Evolutionary conservation across 2,797 vertebrate genomes (phyloP).

Genomic region (Rhodeus uyekii): DNA sequence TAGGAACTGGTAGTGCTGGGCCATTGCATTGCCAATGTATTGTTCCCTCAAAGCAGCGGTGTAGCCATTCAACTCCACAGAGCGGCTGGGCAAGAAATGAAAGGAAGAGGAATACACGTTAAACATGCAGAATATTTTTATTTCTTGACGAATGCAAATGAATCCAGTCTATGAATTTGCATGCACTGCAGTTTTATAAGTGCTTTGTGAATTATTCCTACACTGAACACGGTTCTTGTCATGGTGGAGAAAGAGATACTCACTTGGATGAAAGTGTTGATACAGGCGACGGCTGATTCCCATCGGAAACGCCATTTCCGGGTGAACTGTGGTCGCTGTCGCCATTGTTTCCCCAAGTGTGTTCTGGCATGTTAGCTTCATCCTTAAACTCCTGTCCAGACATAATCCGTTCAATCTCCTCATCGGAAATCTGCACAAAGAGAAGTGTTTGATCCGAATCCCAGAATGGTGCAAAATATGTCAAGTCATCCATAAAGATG

Average conservation of each 20-base stretch:
- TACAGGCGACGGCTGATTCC: constrained; percentile 96
- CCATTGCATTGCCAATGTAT: constrained; percentile 90
- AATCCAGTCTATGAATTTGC: background rate
- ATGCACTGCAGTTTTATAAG: background rate
- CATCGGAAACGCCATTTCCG: constrained; percentile 93
- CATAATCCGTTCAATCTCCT: constrained; percentile 99
- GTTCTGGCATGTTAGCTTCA: constrained; percentile 84
- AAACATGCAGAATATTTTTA: background rate
- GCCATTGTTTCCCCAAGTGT: constrained; percentile 95
- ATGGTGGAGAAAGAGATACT: constrained; percentile 62
- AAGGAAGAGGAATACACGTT: background rate
- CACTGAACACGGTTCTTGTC: background rate
- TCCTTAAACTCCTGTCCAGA: constrained; percentile 99
- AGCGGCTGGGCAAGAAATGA: constrained; percentile 80
- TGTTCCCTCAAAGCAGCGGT: constrained; percentile 92
- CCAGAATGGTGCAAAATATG: too few species aligned
- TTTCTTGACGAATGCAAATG: background rate
- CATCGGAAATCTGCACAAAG: constrained; percentile 89
- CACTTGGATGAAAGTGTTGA: constrained; percentile 97
- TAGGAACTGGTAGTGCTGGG: constrained; percentile 92
- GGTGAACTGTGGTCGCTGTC: constrained; percentile 98
- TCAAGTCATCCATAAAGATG: too few species aligned
- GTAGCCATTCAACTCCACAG: constrained; percentile 93
- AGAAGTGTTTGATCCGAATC: background rate
- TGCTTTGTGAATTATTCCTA: background rate